phyloP scores from a whole-genome alignment of 2,888 invertebrate genomes.

The Drosophila phalerata region DNA sequence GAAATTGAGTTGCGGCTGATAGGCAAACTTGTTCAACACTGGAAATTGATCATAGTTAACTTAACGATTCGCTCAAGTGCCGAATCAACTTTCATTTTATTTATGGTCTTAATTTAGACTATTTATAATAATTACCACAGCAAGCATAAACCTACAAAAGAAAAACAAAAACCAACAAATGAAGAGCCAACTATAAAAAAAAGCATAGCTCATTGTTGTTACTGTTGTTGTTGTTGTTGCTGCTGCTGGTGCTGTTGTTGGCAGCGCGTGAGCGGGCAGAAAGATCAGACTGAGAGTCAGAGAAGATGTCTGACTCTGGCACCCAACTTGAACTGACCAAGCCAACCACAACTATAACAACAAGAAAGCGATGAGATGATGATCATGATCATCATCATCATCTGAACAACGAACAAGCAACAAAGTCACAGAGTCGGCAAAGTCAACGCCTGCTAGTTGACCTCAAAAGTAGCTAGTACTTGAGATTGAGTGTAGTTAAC shows the following conservation, averaged over 20 bases:
- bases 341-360: conserved; percentile 13
- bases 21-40: conserved; percentile 45
- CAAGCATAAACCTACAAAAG: conserved; percentile 31
- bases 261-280: conserved; percentile 44
- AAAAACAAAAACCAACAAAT: conserved; percentile 41
- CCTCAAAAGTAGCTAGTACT: conserved; percentile 47
- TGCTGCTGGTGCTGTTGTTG: conserved; percentile 14
- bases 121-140: conserved; percentile 76
- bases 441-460: conserved; percentile 59
- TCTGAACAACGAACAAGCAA: conserved; percentile 24
- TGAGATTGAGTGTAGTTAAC: conserved; percentile 36
- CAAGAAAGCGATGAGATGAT: neutral
- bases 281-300: conserved; percentile 43
- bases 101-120: conserved; percentile 68
- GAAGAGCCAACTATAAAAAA: conserved; percentile 44
- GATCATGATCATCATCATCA: conserved; percentile 30
- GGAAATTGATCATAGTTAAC: conserved; percentile 41
- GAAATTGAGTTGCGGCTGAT: conserved; percentile 56
- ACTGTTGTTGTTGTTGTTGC: conserved; percentile 10
- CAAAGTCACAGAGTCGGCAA: conserved; percentile 12
- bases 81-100: conserved; percentile 69
- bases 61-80: conserved; percentile 13
- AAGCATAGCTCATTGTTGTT: conserved; percentile 22
- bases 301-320: conserved; percentile 17
- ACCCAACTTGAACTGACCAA: conserved; percentile 41